Evolutionary conservation across 2,888 invertebrate species (phyloP), one percentile per base, ranked within the genome.

Genomic region (Rosalia funebris): DNA sequence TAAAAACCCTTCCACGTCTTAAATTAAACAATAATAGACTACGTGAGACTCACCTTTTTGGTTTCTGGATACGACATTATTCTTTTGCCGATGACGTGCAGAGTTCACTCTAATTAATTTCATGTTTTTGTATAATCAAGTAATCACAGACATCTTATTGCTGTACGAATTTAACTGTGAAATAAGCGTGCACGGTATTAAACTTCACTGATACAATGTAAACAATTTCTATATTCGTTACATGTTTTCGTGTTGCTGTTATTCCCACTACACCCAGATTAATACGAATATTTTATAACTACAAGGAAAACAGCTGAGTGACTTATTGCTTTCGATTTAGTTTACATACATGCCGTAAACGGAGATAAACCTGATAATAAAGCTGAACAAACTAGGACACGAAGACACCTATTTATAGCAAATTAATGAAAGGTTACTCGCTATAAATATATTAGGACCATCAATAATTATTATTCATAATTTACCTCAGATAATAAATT

Each of bases 101-200:
- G 73, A 73, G 59, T 73, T 74, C 36, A 73, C 70, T 42, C 74
- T 69, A 59, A 74, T 71, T 59, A 74, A 59, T 67, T 72, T 73
- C 74, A 74, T 74, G 9, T 54, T 47, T 45, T 48, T 57, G 45
- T 41, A 4, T 36, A 44, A 55, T 48, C 50, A 62, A 42, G 17
- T 53, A 53, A 11, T 53, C 53, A 42, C 53, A 41, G 11, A 15
- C 53, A 53, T 50, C 20, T 50, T 50, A 31, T 47, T 53, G 32
- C 42, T 14, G 32, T 32, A 42, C 48, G 16, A 57, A 39, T 46
- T 58, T 36, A 57, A 45, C 52, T 39, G 39, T 45, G 50, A 31
- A 39, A 42, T 44, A 44, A 42, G 48, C 48, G 48, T 20, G 37
- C 47, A 12, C 31, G 44, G 12, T n/a, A 16, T 47, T 32, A n/a